Evolutionary conservation across 2,888 invertebrate species (phyloP), one percentile per base, ranked within the genome.

Genomic region (Dusona sp.): DNA sequence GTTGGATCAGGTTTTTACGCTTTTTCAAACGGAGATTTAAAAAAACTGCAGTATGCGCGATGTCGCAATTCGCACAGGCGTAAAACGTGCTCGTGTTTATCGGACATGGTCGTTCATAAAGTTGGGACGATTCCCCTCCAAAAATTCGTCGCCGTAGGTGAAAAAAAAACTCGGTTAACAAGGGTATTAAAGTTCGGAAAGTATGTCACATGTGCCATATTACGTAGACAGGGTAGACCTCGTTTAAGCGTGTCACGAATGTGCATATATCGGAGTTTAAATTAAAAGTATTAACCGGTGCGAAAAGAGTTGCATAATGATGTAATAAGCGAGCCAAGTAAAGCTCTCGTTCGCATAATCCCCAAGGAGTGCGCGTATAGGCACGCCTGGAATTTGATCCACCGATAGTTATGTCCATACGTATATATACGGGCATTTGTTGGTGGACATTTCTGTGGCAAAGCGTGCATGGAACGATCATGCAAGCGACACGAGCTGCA

Each of bases 231-330:
- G 11, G 16, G 25, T n/a, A 19, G 42, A 22, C 8, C 25, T 22
- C 48, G 70, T 22, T 45, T n/a, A 42, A 75, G 38, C 25, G 16
- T 67, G 33, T 51, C n/a, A 25, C 36, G 51, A 36, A 72, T 38
- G n/a, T 11, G 72, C 48, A 70, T 65, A 38, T 2, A 16, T 16
- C 25, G 13, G 64, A 16, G 54, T 64, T 61, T 78, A 68, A 84
- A 86, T 84, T 84, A 84, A 81, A 84, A 74, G 77, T 64, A 81
- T 67, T 54, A 82, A 82, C 25, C 84, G 78, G 78, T 84, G 86
- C 81, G 84, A 86, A 86, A 84, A 86, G 81, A 74, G 78, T 86
- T 84, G 86, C 86, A 65, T 74, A 86, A 86, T 86, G 51, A 79
- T 79, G 78, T 81, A 84, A 86, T 64, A 78, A 86, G 81, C 68